These are phyloP conservation scores for Megatriorchis doriae DNA, from an alignment of 2,113 vertebrate species.

Conservation along the genomic window DNA sequence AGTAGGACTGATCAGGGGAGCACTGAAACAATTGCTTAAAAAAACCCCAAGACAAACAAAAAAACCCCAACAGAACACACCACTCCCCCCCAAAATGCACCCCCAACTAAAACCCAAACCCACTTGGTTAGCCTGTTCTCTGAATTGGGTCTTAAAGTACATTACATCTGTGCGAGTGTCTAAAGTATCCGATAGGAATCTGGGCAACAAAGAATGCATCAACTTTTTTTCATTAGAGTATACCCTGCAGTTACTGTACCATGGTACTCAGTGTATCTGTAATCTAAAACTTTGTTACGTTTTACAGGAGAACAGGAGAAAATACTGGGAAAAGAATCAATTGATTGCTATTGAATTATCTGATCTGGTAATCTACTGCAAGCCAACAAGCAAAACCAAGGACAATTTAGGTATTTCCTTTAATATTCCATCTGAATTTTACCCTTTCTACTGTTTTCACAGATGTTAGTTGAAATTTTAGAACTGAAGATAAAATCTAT, in stretches of 20 bases:
- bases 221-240: neutral
- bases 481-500: neutral
- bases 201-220: neutral
- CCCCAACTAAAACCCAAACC: neutral
- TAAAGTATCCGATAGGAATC: neutral
- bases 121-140: neutral
- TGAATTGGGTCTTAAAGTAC: neutral
- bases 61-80: neutral
- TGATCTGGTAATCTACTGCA: conserved; percentile 94
- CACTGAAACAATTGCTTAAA: neutral
- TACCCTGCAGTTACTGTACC: neutral
- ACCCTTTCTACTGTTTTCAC: neutral
- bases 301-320: conserved; percentile 81
- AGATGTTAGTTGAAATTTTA: neutral
- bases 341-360: conserved; percentile 94
- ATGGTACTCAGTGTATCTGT: neutral
- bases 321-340: conserved; percentile 86
- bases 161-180: neutral
- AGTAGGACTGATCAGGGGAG: neutral
- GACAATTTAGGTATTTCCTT: conserved; percentile 83
- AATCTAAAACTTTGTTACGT: neutral
- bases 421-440: neutral
- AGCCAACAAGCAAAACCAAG: conserved; percentile 93
- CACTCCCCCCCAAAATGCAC: accelerated
- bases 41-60: neutral